Evolutionary conservation across 2,888 invertebrate species (phyloP), one percentile per base, ranked within the genome.

Genomic region (Kryphioiulus occultus): DNA sequence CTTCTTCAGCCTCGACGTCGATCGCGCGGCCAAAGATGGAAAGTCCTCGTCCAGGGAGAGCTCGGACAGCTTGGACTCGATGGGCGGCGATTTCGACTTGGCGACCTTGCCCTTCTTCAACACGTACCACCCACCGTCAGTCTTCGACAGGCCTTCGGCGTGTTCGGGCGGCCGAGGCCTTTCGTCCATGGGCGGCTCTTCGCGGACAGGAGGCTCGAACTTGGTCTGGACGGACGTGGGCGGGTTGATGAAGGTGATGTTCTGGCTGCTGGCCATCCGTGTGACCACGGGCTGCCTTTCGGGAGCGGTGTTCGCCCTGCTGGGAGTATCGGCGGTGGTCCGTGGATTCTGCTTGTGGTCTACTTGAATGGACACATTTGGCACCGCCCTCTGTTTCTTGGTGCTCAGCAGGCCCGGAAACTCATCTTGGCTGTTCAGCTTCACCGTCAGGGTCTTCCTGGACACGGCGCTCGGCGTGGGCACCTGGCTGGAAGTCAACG

Each of bases 341-440:
- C 90, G n/a, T n/a, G n/a, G n/a, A 88, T 89, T 90, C 68, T 89
- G 88, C 89, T 90, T 89, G 89, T 89, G 88, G 89, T 89, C 30
- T 22, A 88, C 44, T 15, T 88, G 87, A 22, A 88, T 78, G 30
- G 88, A 88, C 35, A 88, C 88, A 17, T 84, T 88, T 9, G 88
- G 39, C 22, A 35, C 86, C 0, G 32, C 17, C 4, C 19, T 19
- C 82, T 39, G 68, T 15, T 59, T 86, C 17, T 84, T 84, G 7
- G 42, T 44, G 32, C 30, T 22, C 15, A 35, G 7, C 26, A 88
- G 32, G 30, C 85, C 59, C 10, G 88, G 88, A 88, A 91, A 91
- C 82, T 92, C 91, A 68, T 90, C 89, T 35, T 90, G 90, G 30
- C 87, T 89, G 47, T 89, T 89, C 26, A 87, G 32, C 32, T 84